Base-by-base conservation (phyloP, 1,140 invertebrate genomes). In the Euglossa dilemma region DNA sequence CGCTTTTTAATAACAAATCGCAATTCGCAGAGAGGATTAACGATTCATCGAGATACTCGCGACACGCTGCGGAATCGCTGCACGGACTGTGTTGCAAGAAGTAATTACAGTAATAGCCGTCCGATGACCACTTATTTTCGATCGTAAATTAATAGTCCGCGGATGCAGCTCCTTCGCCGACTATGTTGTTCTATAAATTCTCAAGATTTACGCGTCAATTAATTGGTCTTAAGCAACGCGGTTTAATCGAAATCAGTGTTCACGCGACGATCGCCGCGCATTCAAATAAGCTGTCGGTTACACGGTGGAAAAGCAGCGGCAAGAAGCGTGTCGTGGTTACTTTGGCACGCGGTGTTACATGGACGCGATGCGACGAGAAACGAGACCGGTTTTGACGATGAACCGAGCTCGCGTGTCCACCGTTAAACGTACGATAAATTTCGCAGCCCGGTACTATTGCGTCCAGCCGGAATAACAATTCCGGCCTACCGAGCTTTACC, bases 321-420 rank as follows among this genome's bases (percentile, higher is more conserved):
- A 28, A n/a, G n/a, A 56, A 64, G 36, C 52, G 72, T 67, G n/a
- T 64, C 23, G 28, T 43, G 14, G 20, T 45, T 67, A 67, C 69
- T 64, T 57, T 14, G 63, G 18, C 52, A n/a, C 3, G 25, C 43
- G 36, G 47, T 54, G 70, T 73, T 57, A 52, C 57, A 25, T 45
- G 67, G 50, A 75, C 80, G 56, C 78, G 47, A 81, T 73, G 73
- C 72, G 67, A 73, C 80, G 80, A 85, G 80, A 83, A 80, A 83
- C 67, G 73, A 83, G 84, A 85, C 84, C 84, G 84, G 84, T 85
- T 85, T 36, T 77, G 80, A 77, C 84, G 80, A 80, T 85, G 75
- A 72, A 57, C 23, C 57, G 73, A 77, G 79, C 45, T 56, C 47
- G 73, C 73, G 72, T 84, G 69, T 81, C 77, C 45, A 43, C 76